Base-by-base conservation (phyloP, 2,113 vertebrate genomes). In the Thamnophis sirtalis region DNA sequence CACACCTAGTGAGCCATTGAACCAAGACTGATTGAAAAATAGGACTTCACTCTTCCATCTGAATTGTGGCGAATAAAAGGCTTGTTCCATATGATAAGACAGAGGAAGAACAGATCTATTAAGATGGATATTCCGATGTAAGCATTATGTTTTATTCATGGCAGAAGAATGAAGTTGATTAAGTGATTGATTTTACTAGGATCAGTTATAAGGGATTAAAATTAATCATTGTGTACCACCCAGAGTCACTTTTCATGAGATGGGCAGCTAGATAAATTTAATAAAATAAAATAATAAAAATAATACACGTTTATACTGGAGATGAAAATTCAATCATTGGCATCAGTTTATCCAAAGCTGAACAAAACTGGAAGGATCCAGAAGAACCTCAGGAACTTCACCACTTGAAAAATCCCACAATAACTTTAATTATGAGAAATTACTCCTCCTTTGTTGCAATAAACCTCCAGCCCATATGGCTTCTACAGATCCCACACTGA, bases 381-480 rank as follows among this genome's bases (percentile, higher is more conserved):
- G 51, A 85, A 60, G 51, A 85, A 60, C 3, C 38, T 56, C 5
- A 54, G 89, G 2, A 0, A 9, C 0, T 0, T 38, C 51, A n/a
- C 3, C 22, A 0, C 50, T 4, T 0, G 2, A 88, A 90, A 63
- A 49, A 92, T 28, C 7, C 87, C 28, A 88, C 68, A 50, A 5
- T 21, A 50, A 28, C 91, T 19, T 28, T 22, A 48, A 48, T 1
- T 1, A 0, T 0, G 50, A 63, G 55, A 91, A 87, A 24, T 68
- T 68, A 68, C 28, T 99, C 98, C 95, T 99, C 99, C 95, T 98
- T 98, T 56, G 98, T 98, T 89, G 99, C 98, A 0, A 99, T 98
- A 96, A 99, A 99, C 94, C 99, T 99, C 99, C 99, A 99, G 9
- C 99, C 99, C 97, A 99, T 98, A 91, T 99, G 99, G 94, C 98